Evolutionary conservation across 2,113 vertebrate species (phyloP).

Genomic region (Gorilla gorilla): DNA sequence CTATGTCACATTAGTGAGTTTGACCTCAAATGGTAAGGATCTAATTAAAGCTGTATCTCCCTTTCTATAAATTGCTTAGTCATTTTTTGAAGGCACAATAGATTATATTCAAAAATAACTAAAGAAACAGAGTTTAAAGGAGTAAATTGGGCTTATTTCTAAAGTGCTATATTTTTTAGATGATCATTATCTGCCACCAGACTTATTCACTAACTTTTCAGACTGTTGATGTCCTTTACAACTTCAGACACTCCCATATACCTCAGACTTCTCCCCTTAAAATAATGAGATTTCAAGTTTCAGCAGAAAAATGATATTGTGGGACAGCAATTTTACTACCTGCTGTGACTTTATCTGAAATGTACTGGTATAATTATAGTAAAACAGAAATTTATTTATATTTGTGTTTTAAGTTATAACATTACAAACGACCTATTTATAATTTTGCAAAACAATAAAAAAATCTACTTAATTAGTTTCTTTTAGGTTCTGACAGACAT

Average conservation of each 20-base stretch:
- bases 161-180: background rate
- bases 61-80: background rate
- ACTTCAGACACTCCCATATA: background rate
- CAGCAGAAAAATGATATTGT: background rate
- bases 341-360: background rate
- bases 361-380: background rate
- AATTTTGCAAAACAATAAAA: conserved; percentile 12
- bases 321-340: background rate
- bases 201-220: background rate
- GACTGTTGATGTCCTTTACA: background rate
- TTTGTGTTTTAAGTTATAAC: background rate
- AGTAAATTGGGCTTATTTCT: background rate
- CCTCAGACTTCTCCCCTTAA: background rate
- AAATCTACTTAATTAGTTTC: background rate
- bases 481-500: background rate
- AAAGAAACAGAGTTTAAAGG: background rate
- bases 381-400: conserved; percentile 6
- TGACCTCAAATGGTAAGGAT: background rate
- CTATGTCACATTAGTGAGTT: background rate
- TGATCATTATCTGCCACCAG: background rate
- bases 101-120: background rate
- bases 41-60: background rate
- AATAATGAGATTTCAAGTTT: conserved; percentile 1
- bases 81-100: background rate
- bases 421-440: background rate